Percentiles rank a stretch among this genome's conserved stretches.
phyloP scores from a whole-genome alignment of 2,888 invertebrate genomes.

The Hesperia comma region DNA sequence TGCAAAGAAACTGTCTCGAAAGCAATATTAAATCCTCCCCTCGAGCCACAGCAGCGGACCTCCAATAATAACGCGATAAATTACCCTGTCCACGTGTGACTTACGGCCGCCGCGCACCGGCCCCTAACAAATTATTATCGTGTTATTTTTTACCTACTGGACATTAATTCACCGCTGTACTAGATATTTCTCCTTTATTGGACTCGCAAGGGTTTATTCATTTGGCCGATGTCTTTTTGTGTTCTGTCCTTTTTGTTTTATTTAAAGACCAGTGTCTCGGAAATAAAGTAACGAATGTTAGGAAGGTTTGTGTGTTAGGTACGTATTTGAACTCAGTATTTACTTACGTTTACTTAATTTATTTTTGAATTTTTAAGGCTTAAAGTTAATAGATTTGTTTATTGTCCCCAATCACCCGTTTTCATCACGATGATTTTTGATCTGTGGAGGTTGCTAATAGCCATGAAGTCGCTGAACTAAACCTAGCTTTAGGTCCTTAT shows the following conservation, averaged over 20 bases:
- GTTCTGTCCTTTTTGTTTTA: constrained; percentile 1
- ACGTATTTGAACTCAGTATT: too few relatives aligned
- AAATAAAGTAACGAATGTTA: too few relatives aligned
- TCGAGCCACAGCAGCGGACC: background rate
- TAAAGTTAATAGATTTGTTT: too few relatives aligned
- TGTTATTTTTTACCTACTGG: constrained; percentile 52
- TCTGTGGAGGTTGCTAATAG: too few relatives aligned
- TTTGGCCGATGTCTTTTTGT: constrained; percentile 20
- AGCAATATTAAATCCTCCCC: background rate
- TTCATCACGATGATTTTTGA: too few relatives aligned
- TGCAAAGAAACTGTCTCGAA: background rate
- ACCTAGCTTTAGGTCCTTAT: too few relatives aligned
- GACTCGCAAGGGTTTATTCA: constrained; percentile 24
- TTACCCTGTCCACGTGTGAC: constrained; percentile 40
- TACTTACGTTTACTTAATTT: too few relatives aligned
- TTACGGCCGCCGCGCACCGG: constrained; percentile 42
- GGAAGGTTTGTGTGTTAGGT: too few relatives aligned
- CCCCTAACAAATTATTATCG: constrained; percentile 53
- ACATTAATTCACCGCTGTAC: constrained; percentile 43
- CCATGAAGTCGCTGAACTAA: too few relatives aligned
- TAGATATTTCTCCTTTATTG: constrained; percentile 36
- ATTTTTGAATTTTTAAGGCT: too few relatives aligned
- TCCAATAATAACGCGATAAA: constrained; percentile 35
- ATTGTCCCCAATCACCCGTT: too few relatives aligned
- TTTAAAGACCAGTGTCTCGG: too few relatives aligned